phyloP scores from a whole-genome alignment of 2,888 invertebrate genomes.

The Blastobasis adustella region DNA sequence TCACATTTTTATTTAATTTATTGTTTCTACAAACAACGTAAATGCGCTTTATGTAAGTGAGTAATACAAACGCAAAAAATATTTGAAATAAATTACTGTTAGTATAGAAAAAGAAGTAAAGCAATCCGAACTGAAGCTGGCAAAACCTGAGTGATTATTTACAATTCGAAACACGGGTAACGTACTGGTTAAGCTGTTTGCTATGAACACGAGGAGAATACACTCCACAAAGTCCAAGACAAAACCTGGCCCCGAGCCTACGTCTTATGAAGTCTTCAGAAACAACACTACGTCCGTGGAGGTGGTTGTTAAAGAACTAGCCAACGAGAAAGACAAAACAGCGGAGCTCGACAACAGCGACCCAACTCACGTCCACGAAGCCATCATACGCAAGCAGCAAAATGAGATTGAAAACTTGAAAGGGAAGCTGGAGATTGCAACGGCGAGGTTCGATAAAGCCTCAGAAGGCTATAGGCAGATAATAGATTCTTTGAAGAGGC shows the following conservation, averaged over 20 bases:
- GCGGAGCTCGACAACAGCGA: conserved; percentile 17
- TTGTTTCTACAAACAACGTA: too few species aligned
- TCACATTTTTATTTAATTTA: too few species aligned
- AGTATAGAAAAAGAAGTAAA: too few species aligned
- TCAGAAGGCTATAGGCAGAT: conserved; percentile 33
- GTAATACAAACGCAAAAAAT: too few species aligned
- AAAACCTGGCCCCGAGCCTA: conserved; percentile 18
- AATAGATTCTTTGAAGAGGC: conserved; percentile 44
- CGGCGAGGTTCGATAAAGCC: conserved; percentile 25
- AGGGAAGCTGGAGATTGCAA: conserved; percentile 31
- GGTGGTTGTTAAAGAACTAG: conserved; percentile 49
- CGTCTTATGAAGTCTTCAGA: conserved; percentile 46
- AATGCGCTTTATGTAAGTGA: too few species aligned
- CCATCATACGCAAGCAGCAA: conserved; percentile 20
- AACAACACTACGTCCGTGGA: conserved; percentile 57
- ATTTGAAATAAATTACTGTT: too few species aligned
- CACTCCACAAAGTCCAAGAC: conserved; percentile 1
- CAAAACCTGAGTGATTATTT: too few species aligned
- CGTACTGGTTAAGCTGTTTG: neutral
- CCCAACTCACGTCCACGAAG: conserved; percentile 1
- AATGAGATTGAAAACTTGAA: conserved; percentile 34
- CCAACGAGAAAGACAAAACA: conserved; percentile 3
- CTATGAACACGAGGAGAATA: neutral
- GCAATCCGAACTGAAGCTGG: too few species aligned
- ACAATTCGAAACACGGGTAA: too few species aligned